These are phyloP conservation scores for Momotus momota DNA, from an alignment of 2,797 vertebrate species.

Conservation along the genomic window DNA sequence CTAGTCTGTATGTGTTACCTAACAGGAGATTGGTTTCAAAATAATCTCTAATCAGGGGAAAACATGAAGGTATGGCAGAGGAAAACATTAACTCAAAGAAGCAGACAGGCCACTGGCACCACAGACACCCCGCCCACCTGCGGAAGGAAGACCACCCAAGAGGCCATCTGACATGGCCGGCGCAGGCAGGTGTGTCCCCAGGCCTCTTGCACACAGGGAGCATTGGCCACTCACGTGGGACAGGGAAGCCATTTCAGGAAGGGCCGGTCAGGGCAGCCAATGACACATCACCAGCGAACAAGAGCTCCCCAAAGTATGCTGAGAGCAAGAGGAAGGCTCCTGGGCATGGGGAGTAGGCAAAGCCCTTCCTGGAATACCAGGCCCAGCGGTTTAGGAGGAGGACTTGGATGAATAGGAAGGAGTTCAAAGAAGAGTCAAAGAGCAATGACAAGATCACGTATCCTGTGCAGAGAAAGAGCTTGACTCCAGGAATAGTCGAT, in stretches of 20 bases:
- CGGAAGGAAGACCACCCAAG: fast-evolving
- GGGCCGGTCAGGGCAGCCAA: not conserved
- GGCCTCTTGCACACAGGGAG: fast-evolving
- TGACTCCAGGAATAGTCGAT: fast-evolving
- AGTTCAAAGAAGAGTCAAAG: not conserved
- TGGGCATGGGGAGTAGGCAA: fast-evolving
- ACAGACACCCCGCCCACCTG: fast-evolving
- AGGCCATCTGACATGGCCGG: fast-evolving
- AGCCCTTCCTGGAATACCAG: not conserved
- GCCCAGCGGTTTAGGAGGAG: not conserved
- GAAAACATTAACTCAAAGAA: not conserved
- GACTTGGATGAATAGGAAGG: not conserved
- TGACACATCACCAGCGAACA: fast-evolving
- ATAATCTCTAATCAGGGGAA: no score
- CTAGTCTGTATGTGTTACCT: fast-evolving
- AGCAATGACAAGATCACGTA: fast-evolving
- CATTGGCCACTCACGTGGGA: fast-evolving
- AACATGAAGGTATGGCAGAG: fast-evolving
- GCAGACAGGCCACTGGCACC: fast-evolving
- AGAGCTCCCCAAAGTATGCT: fast-evolving
- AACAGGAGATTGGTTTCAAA: no score
- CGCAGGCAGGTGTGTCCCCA: fast-evolving
- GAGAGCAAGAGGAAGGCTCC: fast-evolving
- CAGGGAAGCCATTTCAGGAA: fast-evolving
- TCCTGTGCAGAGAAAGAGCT: not conserved